Percentiles rank a stretch among this genome's conserved stretches.
Evolutionary conservation across 1,140 invertebrate genomes (phyloP).

Genomic region (Lycorma delicatula): DNA sequence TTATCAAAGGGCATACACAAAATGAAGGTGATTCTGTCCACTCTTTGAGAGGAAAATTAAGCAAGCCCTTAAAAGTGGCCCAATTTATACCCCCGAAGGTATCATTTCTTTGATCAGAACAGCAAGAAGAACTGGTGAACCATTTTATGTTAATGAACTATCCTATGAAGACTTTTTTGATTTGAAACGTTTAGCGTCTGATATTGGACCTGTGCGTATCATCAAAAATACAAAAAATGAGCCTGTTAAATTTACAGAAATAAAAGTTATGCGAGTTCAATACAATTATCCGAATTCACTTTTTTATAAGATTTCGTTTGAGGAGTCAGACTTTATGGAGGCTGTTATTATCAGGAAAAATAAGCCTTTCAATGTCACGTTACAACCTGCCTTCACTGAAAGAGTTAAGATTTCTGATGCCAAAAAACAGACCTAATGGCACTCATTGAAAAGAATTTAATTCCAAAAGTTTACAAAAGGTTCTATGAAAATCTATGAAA

Average conservation of each 20-base stretch:
- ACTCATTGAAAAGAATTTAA: background rate
- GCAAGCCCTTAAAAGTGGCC: background rate
- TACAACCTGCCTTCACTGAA: background rate
- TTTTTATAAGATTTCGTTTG: background rate
- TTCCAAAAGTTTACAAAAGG: background rate
- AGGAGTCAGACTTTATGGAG: background rate
- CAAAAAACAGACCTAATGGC: background rate
- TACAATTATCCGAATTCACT: background rate
- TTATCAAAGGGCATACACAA: constrained; percentile 17
- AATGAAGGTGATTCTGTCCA: constrained; percentile 7
- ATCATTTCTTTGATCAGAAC: background rate
- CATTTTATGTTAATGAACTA: background rate
- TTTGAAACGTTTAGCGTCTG: background rate
- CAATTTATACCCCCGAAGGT: background rate
- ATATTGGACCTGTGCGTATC: background rate
- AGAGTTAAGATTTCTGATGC: background rate
- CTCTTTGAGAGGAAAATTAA: constrained; percentile 29
- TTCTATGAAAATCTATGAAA: constrained; percentile 5
- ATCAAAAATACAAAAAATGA: too few species aligned
- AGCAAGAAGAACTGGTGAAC: background rate
- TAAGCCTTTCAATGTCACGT: background rate
- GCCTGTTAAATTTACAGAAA: background rate
- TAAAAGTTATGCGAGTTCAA: background rate
- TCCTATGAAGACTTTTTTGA: background rate
- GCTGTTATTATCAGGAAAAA: background rate